Evolutionary conservation across 2,888 invertebrate species (phyloP).

Genomic region (Eucera pruinosa): DNA sequence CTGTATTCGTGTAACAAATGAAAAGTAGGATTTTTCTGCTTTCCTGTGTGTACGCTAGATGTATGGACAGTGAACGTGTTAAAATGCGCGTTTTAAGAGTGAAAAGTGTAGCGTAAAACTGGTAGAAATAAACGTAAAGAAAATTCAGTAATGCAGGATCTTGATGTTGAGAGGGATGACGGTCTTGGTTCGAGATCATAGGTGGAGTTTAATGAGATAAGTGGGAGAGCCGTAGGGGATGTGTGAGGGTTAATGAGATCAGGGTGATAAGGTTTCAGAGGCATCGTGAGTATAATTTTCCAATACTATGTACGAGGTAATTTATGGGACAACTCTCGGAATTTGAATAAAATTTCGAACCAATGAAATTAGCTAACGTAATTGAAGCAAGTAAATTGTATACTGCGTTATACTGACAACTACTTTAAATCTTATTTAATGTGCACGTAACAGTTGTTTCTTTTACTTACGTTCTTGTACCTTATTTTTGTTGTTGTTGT

Average conservation of each 20-base stretch:
- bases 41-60: too few relatives aligned
- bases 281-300: background rate
- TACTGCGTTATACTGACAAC: too few relatives aligned
- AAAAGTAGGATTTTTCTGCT: too few relatives aligned
- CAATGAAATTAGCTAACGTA: too few relatives aligned
- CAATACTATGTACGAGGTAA: background rate
- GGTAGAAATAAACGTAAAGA: background rate
- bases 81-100: background rate
- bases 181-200: background rate
- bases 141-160: background rate
- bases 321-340: background rate
- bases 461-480: background rate
- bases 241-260: slow-evolving; percentile 1
- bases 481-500: too few relatives aligned
- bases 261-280: background rate
- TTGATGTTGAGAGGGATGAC: background rate
- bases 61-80: too few relatives aligned
- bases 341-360: background rate
- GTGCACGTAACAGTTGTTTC: background rate
- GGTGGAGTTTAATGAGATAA: slow-evolving; percentile 8
- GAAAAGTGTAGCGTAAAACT: background rate
- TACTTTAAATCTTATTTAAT: too few relatives aligned
- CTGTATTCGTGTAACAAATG: too few relatives aligned
- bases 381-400: background rate
- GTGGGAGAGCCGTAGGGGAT: background rate